These are phyloP conservation scores for Phoxinus dragarum DNA, from an alignment of 2,797 vertebrate species.

Conservation along the genomic window DNA sequence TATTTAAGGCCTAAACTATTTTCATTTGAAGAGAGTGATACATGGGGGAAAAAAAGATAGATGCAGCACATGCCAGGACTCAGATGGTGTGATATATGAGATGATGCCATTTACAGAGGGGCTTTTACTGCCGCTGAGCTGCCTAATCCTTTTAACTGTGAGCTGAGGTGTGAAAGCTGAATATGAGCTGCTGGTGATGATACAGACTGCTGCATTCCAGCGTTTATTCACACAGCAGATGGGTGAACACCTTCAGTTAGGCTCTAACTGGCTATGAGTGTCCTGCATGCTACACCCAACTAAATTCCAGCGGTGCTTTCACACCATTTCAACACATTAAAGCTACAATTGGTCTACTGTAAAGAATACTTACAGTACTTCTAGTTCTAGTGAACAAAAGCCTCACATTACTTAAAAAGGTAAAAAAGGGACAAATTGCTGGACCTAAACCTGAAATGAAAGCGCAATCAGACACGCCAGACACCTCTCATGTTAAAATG, in stretches of 20 bases:
- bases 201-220: conserved; percentile 23
- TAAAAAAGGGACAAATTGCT: neutral
- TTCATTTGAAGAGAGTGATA: conserved; percentile 3
- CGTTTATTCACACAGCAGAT: conserved; percentile 27
- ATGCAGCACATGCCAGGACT: conserved; percentile 2
- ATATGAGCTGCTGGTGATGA: conserved; percentile 34
- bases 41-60: neutral
- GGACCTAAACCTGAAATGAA: neutral
- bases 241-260: conserved; percentile 19
- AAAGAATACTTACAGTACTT: neutral
- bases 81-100: conserved; percentile 36
- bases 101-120: conserved; percentile 43
- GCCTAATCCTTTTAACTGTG: conserved; percentile 40
- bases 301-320: neutral
- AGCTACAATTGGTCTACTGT: neutral
- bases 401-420: conserved; percentile 12
- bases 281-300: neutral
- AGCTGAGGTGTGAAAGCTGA: conserved; percentile 19
- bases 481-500: conserved; percentile 13
- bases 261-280: neutral
- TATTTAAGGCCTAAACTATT: conserved; percentile 1
- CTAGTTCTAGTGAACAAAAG: neutral
- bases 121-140: conserved; percentile 26
- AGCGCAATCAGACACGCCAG: conserved; percentile 7
- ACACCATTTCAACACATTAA: conserved; percentile 2